phyloP scores from a whole-genome alignment of 2,113 vertebrate species.

The Nansenia antarctica region DNA sequence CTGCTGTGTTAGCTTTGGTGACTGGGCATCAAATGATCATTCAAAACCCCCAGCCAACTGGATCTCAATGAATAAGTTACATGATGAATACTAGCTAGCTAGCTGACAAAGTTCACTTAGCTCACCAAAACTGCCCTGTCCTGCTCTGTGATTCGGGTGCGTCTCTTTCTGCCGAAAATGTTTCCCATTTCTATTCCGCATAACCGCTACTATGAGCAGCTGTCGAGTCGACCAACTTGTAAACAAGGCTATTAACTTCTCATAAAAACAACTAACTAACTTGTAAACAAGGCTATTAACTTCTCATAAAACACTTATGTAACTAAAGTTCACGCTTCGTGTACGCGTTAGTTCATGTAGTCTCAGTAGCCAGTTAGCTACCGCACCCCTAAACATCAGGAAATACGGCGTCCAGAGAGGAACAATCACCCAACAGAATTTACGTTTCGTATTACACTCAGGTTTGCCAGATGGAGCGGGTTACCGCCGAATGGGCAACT shows the following conservation, averaged over 20 bases:
- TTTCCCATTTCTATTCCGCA: conserved; percentile 85
- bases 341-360: not conserved
- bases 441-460: too few species aligned
- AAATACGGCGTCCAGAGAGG: not conserved
- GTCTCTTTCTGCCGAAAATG: conserved; percentile 88
- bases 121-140: conserved; percentile 88
- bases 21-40: too few species aligned
- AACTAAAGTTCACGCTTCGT: not conserved
- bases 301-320: not conserved
- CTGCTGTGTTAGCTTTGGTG: too few species aligned
- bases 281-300: not conserved
- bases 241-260: not conserved
- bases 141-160: conserved; percentile 88
- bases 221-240: not conserved
- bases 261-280: not conserved
- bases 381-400: not conserved
- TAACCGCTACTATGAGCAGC: conserved; percentile 42
- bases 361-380: not conserved
- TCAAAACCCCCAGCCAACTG: too few species aligned
- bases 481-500: too few species aligned
- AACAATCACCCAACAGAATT: too few species aligned
- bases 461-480: too few species aligned
- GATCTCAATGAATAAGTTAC: too few species aligned
- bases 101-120: conserved; percentile 18
- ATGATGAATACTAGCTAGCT: conserved; percentile 16